Evolutionary conservation across 2,888 invertebrate genomes (phyloP).

Genomic region (Stratiomys singularior): DNA sequence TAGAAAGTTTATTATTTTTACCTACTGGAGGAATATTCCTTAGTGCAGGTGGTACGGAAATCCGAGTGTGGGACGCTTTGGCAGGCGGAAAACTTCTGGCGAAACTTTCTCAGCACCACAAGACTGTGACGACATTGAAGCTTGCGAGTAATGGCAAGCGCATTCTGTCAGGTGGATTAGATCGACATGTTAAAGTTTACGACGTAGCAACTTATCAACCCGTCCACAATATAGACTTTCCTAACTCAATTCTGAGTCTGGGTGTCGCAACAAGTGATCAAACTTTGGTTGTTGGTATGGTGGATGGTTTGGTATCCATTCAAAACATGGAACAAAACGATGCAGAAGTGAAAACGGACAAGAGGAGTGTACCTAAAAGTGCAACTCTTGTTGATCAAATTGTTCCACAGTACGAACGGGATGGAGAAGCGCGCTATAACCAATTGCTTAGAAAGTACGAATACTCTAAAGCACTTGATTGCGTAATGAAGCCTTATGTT

Average conservation of each 20-base stretch:
- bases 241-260: slow-evolving; percentile 89
- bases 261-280: slow-evolving; percentile 81
- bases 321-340: slow-evolving; percentile 76
- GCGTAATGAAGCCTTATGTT: slow-evolving; percentile 72
- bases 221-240: slow-evolving; percentile 89
- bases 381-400: slow-evolving; percentile 68
- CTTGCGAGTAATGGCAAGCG: slow-evolving; percentile 84
- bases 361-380: slow-evolving; percentile 63
- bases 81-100: slow-evolving; percentile 87
- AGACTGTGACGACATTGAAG: slow-evolving; percentile 89
- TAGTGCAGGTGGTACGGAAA: slow-evolving; percentile 90
- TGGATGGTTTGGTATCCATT: slow-evolving; percentile 90
- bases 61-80: slow-evolving; percentile 93
- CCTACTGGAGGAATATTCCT: slow-evolving; percentile 91
- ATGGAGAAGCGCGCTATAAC: slow-evolving; percentile 69
- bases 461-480: slow-evolving; percentile 81
- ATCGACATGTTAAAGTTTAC: slow-evolving; percentile 93
- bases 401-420: slow-evolving; percentile 64
- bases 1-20: slow-evolving; percentile 88
- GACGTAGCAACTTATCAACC: slow-evolving; percentile 87
- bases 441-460: slow-evolving; percentile 80
- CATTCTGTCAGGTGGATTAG: slow-evolving; percentile 89
- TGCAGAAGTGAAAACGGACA: slow-evolving; percentile 59
- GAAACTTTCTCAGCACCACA: slow-evolving; percentile 91
- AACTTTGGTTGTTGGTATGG: slow-evolving; percentile 89